Evolutionary conservation across 2,113 vertebrate genomes (phyloP).

Genomic region (Promerops cafer): DNA sequence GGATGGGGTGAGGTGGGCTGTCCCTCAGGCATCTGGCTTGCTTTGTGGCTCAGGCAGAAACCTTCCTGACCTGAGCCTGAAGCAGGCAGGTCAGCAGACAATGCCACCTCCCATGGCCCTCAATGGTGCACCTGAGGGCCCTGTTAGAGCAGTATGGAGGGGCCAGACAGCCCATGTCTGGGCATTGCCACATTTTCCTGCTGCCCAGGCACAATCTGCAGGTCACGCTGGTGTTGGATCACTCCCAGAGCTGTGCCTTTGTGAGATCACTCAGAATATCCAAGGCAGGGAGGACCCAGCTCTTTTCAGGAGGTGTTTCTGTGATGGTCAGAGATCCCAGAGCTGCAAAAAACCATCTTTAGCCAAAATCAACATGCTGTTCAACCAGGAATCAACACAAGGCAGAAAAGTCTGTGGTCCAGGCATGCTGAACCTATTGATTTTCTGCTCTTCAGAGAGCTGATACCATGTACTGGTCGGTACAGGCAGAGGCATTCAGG

Average conservation of each 20-base stretch:
- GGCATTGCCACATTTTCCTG: neutral
- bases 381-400: neutral
- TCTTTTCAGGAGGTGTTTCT: neutral
- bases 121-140: neutral
- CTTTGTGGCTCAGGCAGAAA: neutral
- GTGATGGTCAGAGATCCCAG: neutral
- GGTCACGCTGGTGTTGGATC: accelerated
- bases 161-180: neutral
- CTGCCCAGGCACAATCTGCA: neutral
- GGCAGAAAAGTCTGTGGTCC: neutral
- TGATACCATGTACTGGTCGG: neutral
- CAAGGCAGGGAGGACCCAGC: neutral
- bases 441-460: neutral
- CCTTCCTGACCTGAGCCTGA: neutral
- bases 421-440: no score
- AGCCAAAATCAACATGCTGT: neutral
- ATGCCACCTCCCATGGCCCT: neutral
- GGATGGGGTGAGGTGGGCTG: accelerated
- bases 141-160: neutral
- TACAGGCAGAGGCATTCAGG: neutral
- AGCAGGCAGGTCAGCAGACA: neutral
- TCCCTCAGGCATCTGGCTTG: neutral
- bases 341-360: neutral
- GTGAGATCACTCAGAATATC: neutral
- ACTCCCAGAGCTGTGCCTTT: neutral